These are phyloP conservation scores for Tuta absoluta DNA, from an alignment of 2,888 invertebrate species.

Conservation along the genomic window DNA sequence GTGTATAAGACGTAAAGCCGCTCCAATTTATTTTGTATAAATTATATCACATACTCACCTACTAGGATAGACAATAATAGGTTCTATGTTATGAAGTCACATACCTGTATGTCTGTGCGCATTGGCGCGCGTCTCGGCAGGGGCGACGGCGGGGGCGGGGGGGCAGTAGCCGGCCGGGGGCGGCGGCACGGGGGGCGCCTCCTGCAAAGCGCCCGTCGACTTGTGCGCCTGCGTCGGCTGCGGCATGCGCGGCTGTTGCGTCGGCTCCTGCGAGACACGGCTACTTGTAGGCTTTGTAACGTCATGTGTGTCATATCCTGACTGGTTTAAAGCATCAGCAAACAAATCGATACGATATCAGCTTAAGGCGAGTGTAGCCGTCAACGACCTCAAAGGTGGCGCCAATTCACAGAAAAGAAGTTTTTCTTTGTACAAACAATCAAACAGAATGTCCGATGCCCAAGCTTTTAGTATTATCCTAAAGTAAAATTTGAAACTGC, in stretches of 20 bases:
- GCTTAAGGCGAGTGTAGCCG: too few species aligned
- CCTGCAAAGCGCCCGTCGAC: constrained; percentile 64
- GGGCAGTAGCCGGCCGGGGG: constrained; percentile 65
- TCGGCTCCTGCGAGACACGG: constrained; percentile 38
- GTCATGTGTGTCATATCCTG: not conserved
- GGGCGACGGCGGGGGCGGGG: constrained; percentile 40
- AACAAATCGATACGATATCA: too few species aligned
- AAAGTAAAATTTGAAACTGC: too few species aligned
- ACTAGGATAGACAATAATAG: too few species aligned
- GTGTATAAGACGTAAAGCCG: too few species aligned
- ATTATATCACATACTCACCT: too few species aligned
- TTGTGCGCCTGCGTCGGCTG: constrained; percentile 52
- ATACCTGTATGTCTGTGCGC: constrained; percentile 45
- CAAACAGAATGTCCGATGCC: too few species aligned
- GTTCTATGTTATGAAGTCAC: not conserved
- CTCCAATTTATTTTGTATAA: too few species aligned
- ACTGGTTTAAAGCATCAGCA: not conserved
- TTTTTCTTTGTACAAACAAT: too few species aligned
- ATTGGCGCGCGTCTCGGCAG: constrained; percentile 39
- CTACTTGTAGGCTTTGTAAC: not conserved
- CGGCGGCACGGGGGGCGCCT: constrained; percentile 71
- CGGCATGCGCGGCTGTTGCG: constrained; percentile 33
- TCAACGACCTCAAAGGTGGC: too few species aligned
- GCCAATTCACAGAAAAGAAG: too few species aligned
- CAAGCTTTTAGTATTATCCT: too few species aligned